Percentiles rank a stretch among this genome's conserved stretches.
Evolutionary conservation across 2,888 invertebrate genomes (phyloP).

Genomic region (Eilema depressum): DNA sequence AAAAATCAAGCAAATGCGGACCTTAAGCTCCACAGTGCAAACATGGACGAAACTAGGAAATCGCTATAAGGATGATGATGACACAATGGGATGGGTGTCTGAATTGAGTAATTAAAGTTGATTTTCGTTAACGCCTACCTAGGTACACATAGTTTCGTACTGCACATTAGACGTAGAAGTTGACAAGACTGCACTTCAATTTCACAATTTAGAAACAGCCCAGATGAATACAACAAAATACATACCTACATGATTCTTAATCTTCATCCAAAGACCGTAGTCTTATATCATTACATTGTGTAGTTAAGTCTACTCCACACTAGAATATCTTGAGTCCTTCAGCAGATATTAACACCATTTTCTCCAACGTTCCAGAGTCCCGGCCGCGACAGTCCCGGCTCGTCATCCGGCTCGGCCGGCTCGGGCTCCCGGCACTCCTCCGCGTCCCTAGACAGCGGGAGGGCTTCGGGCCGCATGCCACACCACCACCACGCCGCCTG

Average conservation of each 20-base stretch:
- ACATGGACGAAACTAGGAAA: no score
- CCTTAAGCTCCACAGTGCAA: no score
- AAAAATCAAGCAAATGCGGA: no score
- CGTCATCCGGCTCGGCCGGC: slow-evolving; percentile 94
- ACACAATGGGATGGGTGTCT: no score
- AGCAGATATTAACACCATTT: not conserved
- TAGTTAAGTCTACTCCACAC: no score
- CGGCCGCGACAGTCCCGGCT: slow-evolving; percentile 97
- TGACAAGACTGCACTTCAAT: not conserved
- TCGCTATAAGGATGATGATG: no score
- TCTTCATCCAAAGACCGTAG: no score
- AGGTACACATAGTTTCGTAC: no score
- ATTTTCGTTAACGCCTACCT: not conserved
- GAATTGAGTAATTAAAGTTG: not conserved
- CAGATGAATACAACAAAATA: no score
- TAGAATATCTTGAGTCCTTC: not conserved
- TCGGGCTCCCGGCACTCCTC: slow-evolving; percentile 96
- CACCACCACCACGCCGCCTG: slow-evolving; percentile 92
- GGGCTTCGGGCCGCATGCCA: slow-evolving; percentile 93
- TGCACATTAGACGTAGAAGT: not conserved
- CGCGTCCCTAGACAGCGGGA: slow-evolving; percentile 95
- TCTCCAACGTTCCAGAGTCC: slow-evolving; percentile 88
- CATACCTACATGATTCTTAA: no score
- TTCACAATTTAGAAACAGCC: not conserved
- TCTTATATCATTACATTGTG: no score